phyloP scores from a whole-genome alignment of 2,888 invertebrate species.

The Frankliniella intonsa region DNA sequence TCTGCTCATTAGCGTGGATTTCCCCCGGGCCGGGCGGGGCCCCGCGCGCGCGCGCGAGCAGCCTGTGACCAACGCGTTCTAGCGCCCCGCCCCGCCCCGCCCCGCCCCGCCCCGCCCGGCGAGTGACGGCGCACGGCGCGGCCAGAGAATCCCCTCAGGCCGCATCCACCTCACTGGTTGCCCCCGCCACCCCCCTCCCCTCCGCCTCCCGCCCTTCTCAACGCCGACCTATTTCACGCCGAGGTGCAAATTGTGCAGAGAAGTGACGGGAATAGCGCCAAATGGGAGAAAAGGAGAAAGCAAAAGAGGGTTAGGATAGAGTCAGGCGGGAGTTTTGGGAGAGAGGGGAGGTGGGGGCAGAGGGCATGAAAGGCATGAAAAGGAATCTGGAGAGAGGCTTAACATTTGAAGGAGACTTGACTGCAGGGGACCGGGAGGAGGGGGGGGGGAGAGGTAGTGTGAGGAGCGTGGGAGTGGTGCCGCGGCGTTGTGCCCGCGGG shows the following conservation, averaged over 20 bases:
- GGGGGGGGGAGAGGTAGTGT: not conserved
- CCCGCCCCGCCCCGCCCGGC: no score
- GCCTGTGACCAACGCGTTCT: no score
- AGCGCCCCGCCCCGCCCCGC: no score
- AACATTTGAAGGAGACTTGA: conserved; percentile 6
- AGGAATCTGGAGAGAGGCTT: conserved; percentile 15
- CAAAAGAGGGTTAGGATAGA: not conserved
- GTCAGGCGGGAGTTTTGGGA: not conserved
- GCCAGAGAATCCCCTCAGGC: no score
- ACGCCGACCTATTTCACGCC: not conserved
- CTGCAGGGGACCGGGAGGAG: not conserved
- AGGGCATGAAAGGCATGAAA: not conserved
- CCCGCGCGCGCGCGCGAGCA: not conserved
- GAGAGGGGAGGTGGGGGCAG: not conserved
- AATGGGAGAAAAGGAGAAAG: not conserved
- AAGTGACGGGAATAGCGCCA: conserved; percentile 3
- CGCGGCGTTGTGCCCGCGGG: not conserved
- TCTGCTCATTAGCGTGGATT: conserved; percentile 19
- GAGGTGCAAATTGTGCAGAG: conserved; percentile 21
- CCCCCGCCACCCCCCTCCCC: not conserved
- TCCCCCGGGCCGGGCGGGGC: not conserved
- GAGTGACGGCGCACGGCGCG: no score
- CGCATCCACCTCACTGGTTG: no score
- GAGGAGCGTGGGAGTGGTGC: not conserved
- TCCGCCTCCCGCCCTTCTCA: not conserved